Percentiles rank a stretch among this genome's conserved stretches.
These are phyloP conservation scores for Pygmarrhopalites habei DNA, from an alignment of 1,140 invertebrate species.

Conservation along the genomic window DNA sequence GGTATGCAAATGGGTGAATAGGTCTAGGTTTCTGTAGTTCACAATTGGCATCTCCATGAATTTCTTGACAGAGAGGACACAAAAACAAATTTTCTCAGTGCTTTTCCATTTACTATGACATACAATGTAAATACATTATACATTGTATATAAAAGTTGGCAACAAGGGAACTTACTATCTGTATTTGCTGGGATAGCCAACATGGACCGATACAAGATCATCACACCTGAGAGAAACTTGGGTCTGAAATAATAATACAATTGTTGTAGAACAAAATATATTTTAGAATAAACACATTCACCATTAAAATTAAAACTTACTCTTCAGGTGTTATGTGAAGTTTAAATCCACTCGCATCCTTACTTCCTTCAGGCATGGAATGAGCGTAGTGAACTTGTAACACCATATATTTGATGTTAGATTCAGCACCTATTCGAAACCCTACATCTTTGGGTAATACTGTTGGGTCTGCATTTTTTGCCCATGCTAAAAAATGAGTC, in stretches of 20 bases:
- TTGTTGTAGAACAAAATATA: too few relatives aligned
- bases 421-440: slow-evolving; percentile 49
- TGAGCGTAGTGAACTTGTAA: slow-evolving; percentile 49
- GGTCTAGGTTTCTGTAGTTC: slow-evolving; percentile 22
- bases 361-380: slow-evolving; percentile 37
- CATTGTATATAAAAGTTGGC: background rate
- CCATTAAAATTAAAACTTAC: too few relatives aligned
- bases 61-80: slow-evolving; percentile 38
- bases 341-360: slow-evolving; percentile 42
- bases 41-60: slow-evolving; percentile 45
- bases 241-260: slow-evolving; percentile 42
- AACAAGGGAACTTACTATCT: slow-evolving; percentile 40
- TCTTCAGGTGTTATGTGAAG: slow-evolving; percentile 40
- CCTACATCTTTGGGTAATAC: slow-evolving; percentile 52
- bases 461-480: slow-evolving; percentile 55
- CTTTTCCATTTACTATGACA: background rate
- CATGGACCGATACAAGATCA: slow-evolving; percentile 40
- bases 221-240: slow-evolving; percentile 46
- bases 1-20: slow-evolving; percentile 53
- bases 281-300: background rate
- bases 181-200: slow-evolving; percentile 42
- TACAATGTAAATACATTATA: slow-evolving; percentile 1
- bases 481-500: too few relatives aligned
- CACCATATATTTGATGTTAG: slow-evolving; percentile 50
- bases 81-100: too few relatives aligned